These are phyloP conservation scores for Microctonus hyperodae DNA, from an alignment of 2,888 invertebrate species.

Conservation along the genomic window DNA sequence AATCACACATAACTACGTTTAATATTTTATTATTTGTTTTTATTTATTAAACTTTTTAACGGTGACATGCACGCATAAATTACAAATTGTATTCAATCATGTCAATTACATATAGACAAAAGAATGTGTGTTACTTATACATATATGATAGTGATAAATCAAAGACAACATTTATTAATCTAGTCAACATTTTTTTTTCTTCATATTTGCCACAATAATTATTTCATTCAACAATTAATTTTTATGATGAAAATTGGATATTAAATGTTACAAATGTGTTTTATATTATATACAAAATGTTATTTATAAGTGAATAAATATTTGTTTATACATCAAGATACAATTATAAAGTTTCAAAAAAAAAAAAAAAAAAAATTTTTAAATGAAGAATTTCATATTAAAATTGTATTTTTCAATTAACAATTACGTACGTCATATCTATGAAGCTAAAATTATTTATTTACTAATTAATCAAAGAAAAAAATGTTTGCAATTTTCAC, in stretches of 20 bases:
- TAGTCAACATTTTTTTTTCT: slow-evolving; percentile 1
- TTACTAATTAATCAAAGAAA: too few species aligned
- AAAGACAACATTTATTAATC: neutral
- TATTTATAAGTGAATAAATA: slow-evolving; percentile 3
- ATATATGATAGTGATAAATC: neutral
- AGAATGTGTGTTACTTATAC: neutral
- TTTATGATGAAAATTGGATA: neutral
- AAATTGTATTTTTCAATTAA: too few species aligned
- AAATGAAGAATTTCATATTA: too few species aligned
- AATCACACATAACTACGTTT: slow-evolving; percentile 14
- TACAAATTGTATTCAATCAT: neutral
- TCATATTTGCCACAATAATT: slow-evolving; percentile 1
- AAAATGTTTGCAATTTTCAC: neutral
- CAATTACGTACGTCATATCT: neutral
- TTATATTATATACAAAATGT: slow-evolving; percentile 1
- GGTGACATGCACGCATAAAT: neutral
- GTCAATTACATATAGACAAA: neutral
- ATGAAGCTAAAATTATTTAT: too few species aligned
- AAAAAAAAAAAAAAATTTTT: too few species aligned
- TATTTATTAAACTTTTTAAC: neutral
- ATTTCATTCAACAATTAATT: slow-evolving; percentile 8
- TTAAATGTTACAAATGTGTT: neutral
- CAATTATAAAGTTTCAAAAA: neutral
- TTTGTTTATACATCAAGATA: too few species aligned
- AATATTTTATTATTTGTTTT: neutral